Conservation (phyloP, 2,888 invertebrate genomes). For the Dasysyrphus tricinctus region DNA sequence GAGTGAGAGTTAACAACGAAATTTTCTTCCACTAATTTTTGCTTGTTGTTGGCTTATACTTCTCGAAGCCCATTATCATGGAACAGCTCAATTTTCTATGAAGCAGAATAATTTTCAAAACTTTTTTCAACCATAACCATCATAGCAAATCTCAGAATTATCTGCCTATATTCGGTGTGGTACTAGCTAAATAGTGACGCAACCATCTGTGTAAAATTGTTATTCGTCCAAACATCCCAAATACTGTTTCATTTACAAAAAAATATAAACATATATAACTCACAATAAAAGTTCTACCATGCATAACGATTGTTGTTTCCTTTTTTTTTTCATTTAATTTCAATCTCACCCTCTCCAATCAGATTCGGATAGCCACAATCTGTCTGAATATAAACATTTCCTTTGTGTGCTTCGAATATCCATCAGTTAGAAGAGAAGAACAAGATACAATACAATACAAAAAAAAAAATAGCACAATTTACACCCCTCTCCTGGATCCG, state of each 20-base stretch:
- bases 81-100: no score
- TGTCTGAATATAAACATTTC: conserved; percentile 49
- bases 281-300: conserved; percentile 25
- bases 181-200: not conserved
- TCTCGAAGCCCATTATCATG: no score
- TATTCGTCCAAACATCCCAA: conserved; percentile 14
- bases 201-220: conserved; percentile 3
- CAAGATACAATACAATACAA: conserved; percentile 6
- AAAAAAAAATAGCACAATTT: not conserved
- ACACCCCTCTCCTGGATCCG: conserved; percentile 1
- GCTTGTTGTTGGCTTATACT: no score
- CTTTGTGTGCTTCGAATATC: conserved; percentile 40
- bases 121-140: not conserved
- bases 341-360: conserved; percentile 38
- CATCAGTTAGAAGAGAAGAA: not conserved
- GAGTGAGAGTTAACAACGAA: no score
- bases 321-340: not conserved
- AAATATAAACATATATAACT: conserved; percentile 32
- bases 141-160: not conserved
- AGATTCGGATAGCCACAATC: conserved; percentile 37
- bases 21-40: no score
- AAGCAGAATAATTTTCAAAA: not conserved
- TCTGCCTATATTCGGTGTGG: not conserved
- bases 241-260: conserved; percentile 4
- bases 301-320: conserved; percentile 15